Percentiles rank a stretch among this genome's conserved stretches.
Conservation (phyloP, 92 coral and sea anemone species). For the Porites lobata region DNA sequence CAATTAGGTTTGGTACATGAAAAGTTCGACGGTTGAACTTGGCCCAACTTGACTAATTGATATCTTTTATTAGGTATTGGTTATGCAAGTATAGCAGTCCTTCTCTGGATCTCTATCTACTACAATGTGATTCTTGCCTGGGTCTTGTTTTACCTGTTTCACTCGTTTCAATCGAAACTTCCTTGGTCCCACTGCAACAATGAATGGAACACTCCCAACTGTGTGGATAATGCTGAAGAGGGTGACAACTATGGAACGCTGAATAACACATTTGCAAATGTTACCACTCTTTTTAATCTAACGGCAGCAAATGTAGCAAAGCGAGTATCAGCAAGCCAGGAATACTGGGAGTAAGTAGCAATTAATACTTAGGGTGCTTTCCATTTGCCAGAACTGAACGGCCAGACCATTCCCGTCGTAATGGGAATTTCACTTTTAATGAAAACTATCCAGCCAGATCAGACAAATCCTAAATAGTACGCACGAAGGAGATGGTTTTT, state of each 20-base stretch:
- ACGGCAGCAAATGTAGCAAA: conserved; percentile 22
- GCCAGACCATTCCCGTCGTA: too few species aligned
- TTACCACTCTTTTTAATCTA: not conserved
- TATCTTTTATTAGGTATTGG: conserved; percentile 76
- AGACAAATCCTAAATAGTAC: too few species aligned
- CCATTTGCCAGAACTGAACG: too few species aligned
- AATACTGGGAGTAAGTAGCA: conserved; percentile 88
- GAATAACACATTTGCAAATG: conserved; percentile 13
- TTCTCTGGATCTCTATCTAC: conserved; percentile 84
- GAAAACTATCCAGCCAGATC: too few species aligned
- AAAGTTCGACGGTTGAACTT: too few species aligned
- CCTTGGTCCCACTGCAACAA: conserved; percentile 18
- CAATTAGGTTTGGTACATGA: too few species aligned
- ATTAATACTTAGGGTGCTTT: too few species aligned
- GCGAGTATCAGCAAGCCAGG: conserved; percentile 75
- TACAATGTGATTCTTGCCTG: conserved; percentile 89
- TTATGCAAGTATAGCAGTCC: conserved; percentile 83
- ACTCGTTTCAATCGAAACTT: too few species aligned
- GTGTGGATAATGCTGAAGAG: conserved; percentile 20
- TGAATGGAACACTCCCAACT: conserved; percentile 80
- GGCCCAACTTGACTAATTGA: too few species aligned
- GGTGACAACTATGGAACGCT: not conserved
- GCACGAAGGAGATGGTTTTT: too few species aligned
- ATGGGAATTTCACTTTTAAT: too few species aligned
- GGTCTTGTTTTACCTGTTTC: conserved; percentile 54